Percentiles rank a stretch among this genome's conserved stretches.
phyloP scores from a whole-genome alignment of 2,888 invertebrate species.

The Epirrhoe alternata region DNA sequence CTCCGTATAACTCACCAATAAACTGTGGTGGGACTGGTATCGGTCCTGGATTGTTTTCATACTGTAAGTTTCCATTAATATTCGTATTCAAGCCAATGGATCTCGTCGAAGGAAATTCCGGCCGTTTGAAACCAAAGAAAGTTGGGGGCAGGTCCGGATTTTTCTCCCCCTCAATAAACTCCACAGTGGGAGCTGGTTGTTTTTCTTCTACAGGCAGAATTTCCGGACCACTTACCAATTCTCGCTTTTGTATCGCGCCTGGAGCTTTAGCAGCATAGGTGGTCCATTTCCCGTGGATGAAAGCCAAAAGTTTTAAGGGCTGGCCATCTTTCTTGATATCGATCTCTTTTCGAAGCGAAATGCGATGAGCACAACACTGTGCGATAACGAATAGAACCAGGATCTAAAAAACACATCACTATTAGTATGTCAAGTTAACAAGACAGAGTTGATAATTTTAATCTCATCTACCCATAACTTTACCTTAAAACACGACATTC shows the following conservation, averaged over 20 bases:
- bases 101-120: constrained; percentile 20
- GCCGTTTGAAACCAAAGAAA: constrained; percentile 30
- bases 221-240: constrained; percentile 25
- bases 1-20: constrained; percentile 26
- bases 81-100: constrained; percentile 14
- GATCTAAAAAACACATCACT: constrained; percentile 25
- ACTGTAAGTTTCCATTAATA: constrained; percentile 9
- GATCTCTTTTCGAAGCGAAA: constrained; percentile 22
- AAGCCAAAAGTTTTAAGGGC: constrained; percentile 56
- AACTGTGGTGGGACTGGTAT: constrained; percentile 4
- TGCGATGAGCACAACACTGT: constrained; percentile 47
- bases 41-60: not conserved
- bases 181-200: constrained; percentile 50
- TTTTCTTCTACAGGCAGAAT: constrained; percentile 9
- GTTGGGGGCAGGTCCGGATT: constrained; percentile 30
- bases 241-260: constrained; percentile 46
- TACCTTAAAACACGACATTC: constrained; percentile 46
- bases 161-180: constrained; percentile 44
- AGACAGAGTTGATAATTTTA: not conserved
- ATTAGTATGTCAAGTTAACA: constrained; percentile 1
- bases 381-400: constrained; percentile 21
- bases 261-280: constrained; percentile 57
- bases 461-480: not conserved
- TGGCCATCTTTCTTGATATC: constrained; percentile 39
- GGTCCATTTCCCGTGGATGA: constrained; percentile 61